Evolutionary conservation across 2,113 vertebrate species (phyloP), one percentile per base, ranked within the genome.

Genomic region (Passer domesticus): DNA sequence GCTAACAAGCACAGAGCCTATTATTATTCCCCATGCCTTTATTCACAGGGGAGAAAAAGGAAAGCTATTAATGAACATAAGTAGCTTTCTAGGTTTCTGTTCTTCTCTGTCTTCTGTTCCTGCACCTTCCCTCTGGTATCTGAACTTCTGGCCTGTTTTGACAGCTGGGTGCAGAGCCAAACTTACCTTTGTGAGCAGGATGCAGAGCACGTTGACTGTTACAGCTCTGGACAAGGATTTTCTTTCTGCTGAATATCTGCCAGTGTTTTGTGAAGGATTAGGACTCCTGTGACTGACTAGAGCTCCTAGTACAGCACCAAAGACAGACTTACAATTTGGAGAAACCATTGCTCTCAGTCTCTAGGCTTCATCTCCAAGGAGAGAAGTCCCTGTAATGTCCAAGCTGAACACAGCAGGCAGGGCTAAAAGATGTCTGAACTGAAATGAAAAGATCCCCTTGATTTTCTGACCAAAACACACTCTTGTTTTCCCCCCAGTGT

Each of bases 21-120:
- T 89, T 93, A 82, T 83, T 86, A 93, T 95, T 94, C 83, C 86
- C 89, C 18, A 46, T 72, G 41, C 25, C 69, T 95, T 90, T 84
- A 83, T 79, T 89, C 88, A 84, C 81, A 70, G 13, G 72, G 72
- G 52, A 77, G 49, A 53, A 90, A 67, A 90, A 94, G 87, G 50
- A 74, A 83, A 74, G 49, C 72, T 90, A 63, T 80, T 93, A 94
- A 89, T 70, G 66, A 79, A 66, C 74, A 22, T 88, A 90, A 93
- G 53, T 33, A 81, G 41, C 28, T 94, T 92, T 92, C 58, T 69
- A 83, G 73, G 58, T 46, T 90, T 90, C 47, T 90, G 16, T 81
- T 89, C 56, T 84, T 10, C 58, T 77, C 75, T 75, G 6, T 92
- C 56, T 91, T 90, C 83, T 87, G 27, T 94, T 81, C 41, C 20